Percentiles rank a stretch among this genome's conserved stretches.
Conservation (phyloP, 23 tunicate species). For the Halocynthia roretzi region DNA sequence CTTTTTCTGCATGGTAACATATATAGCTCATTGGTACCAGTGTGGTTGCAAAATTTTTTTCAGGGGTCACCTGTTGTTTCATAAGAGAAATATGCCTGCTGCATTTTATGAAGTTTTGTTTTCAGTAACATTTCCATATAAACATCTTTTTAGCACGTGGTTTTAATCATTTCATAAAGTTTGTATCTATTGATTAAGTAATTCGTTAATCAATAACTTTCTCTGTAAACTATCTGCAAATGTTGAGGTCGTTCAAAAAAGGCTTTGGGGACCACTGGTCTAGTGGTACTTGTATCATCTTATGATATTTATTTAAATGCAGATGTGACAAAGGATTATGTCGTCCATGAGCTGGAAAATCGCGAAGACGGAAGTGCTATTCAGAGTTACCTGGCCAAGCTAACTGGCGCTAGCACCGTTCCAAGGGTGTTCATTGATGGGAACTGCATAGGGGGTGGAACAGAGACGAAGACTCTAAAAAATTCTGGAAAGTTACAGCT, state of each 20-base stretch:
- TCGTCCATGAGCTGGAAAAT: conserved; percentile 55
- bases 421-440: conserved; percentile 78
- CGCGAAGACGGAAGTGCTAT: conserved; percentile 37
- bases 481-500: conserved; percentile 30
- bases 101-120: too few species aligned
- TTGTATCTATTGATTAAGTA: too few species aligned
- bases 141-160: too few species aligned
- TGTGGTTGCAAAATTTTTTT: too few species aligned
- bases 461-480: conserved; percentile 49
- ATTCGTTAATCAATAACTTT: too few species aligned
- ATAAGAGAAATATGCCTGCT: too few species aligned
- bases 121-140: too few species aligned
- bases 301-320: not conserved
- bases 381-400: conserved; percentile 26
- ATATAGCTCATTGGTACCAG: not conserved
- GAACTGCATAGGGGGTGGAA: conserved; percentile 82
- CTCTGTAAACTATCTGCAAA: too few species aligned
- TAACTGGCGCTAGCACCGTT: conserved; percentile 67
- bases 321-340: conserved; percentile 2
- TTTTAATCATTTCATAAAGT: too few species aligned
- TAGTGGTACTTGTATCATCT: not conserved
- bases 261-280: too few species aligned
- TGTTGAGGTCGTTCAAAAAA: too few species aligned
- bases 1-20: not conserved
- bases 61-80: too few species aligned